Conservation (phyloP, 2,888 invertebrate species). For the Machimus rusticus region DNA sequence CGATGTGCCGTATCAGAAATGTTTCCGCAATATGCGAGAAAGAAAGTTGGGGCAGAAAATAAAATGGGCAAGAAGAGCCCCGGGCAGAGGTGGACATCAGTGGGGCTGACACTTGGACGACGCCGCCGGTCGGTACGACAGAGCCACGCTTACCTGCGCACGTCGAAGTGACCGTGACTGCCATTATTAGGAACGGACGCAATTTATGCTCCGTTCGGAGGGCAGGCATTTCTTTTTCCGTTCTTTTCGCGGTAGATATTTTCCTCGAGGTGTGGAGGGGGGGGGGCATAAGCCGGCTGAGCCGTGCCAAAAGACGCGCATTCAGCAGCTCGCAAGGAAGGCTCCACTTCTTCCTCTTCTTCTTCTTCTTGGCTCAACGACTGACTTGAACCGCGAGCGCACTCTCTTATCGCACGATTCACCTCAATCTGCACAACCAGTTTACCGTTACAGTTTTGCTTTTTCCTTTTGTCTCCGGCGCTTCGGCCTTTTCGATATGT, state of each 20-base stretch:
- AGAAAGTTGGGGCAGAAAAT: not conserved
- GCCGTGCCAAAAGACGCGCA: not conserved
- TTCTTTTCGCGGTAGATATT: not conserved
- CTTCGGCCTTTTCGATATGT: not conserved
- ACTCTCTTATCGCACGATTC: constrained; percentile 30
- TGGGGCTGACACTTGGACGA: not conserved
- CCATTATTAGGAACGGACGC: constrained; percentile 10
- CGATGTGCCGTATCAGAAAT: not conserved
- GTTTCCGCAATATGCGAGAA: not conserved
- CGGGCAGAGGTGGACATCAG: not conserved
- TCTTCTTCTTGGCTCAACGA: not conserved
- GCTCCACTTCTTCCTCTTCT: not conserved
- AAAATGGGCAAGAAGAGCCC: not conserved
- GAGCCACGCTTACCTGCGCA: not conserved
- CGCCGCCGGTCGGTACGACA: not conserved
- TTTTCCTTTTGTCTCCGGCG: not conserved
- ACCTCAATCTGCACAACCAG: constrained; percentile 29
- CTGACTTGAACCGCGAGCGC: constrained; percentile 7
- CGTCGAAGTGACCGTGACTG: not conserved
- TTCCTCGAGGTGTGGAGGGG: not conserved
- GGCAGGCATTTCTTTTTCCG: constrained; percentile 23
- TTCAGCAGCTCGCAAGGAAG: constrained; percentile 13
- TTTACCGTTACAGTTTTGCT: constrained; percentile 21
- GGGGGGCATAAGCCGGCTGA: not conserved
- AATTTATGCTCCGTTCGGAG: constrained; percentile 10